Evolutionary conservation across 2,113 vertebrate genomes (phyloP).

Genomic region (Etheostoma spectabile): DNA sequence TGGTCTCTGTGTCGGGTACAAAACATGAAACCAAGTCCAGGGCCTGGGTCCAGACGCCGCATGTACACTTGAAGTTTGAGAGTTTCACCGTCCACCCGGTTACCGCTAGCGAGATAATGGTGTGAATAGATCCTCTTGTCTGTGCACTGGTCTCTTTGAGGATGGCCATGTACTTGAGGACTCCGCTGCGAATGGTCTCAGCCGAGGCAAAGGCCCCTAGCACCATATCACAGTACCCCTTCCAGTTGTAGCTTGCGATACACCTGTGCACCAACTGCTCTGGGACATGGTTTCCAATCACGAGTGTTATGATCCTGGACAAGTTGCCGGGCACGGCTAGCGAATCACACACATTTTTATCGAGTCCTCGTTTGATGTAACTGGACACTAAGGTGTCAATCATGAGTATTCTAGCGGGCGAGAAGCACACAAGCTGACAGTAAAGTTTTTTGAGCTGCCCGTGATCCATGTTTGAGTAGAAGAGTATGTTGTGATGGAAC

Average conservation of each 20-base stretch:
- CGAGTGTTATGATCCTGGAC: fast-evolving
- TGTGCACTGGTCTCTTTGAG: neutral
- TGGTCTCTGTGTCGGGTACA: neutral
- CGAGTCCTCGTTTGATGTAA: neutral
- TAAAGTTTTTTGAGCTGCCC: neutral
- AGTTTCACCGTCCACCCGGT: neutral
- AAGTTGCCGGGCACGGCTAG: neutral
- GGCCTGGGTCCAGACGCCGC: slow-evolving; percentile 7
- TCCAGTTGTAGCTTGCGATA: neutral
- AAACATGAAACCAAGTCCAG: neutral
- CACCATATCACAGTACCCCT: neutral
- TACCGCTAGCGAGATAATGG: neutral
- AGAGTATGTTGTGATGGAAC: neutral
- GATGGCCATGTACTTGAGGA: neutral
- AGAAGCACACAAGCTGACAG: neutral
- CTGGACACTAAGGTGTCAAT: neutral
- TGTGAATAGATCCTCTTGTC: neutral
- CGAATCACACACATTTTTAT: neutral
- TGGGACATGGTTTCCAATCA: neutral
- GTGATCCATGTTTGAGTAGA: slow-evolving; percentile 6
- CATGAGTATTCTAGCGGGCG: neutral
- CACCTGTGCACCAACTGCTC: neutral
- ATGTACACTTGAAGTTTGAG: neutral
- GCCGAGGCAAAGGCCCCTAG: neutral
- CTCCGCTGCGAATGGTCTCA: neutral